A percentile compares a stretch with the other conserved stretches of the same genome.
Conservation (phyloP, 2,797 vertebrate species). For the Pithecia hirsuta region DNA sequence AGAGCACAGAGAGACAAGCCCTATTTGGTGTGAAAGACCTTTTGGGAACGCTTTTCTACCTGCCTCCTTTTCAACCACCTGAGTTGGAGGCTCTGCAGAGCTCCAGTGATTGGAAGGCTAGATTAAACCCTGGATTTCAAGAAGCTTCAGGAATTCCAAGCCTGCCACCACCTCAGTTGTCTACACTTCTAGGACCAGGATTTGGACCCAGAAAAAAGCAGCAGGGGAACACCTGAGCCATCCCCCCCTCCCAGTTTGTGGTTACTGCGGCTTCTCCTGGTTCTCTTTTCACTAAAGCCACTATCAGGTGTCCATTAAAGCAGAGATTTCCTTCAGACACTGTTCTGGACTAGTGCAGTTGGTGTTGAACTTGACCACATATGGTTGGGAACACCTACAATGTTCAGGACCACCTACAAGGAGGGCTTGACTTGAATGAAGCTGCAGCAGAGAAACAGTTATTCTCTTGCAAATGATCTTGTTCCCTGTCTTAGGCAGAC, state of each 20-base stretch:
- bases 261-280: background rate
- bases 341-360: background rate
- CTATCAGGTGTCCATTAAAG: background rate
- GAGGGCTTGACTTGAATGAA: background rate
- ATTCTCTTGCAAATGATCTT: background rate
- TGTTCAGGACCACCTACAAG: background rate
- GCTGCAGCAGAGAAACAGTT: background rate
- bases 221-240: background rate
- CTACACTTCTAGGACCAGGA: background rate
- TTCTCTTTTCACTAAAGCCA: background rate
- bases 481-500: background rate
- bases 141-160: background rate
- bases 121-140: background rate
- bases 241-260: background rate
- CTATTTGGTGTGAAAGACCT: constrained; percentile 31
- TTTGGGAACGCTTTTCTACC: constrained; percentile 16
- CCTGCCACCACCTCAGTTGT: background rate
- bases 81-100: background rate
- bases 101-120: background rate
- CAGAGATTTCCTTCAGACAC: background rate
- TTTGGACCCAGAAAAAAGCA: background rate
- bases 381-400: background rate
- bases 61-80: background rate
- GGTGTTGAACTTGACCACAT: background rate
- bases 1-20: constrained; percentile 42